These are phyloP conservation scores for Drosophila paulistorum DNA, from an alignment of 1,140 invertebrate species.

Conservation along the genomic window DNA sequence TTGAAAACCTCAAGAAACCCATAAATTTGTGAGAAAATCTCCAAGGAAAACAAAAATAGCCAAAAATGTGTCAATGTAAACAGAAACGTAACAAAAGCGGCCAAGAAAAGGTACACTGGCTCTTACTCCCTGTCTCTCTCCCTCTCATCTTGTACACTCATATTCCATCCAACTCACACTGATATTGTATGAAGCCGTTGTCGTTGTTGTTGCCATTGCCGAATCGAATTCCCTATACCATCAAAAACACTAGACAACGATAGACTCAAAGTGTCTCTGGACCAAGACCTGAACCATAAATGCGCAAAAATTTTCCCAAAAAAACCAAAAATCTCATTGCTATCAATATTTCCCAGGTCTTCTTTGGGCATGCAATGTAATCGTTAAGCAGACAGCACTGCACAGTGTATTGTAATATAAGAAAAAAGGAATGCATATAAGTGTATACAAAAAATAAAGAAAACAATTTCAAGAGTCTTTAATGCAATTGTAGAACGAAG, in stretches of 20 bases:
- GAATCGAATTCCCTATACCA: background rate
- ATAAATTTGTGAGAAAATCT: conserved; percentile 61
- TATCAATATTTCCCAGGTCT: conserved; percentile 22
- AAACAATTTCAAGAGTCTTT: too few relatives aligned
- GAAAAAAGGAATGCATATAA: background rate
- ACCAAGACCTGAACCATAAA: conserved; percentile 60
- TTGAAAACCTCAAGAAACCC: conserved; percentile 61
- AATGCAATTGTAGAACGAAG: too few relatives aligned
- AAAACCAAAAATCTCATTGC: conserved; percentile 29
- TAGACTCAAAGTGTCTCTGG: conserved; percentile 18
- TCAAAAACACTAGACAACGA: conserved; percentile 11
- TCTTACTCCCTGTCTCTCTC: background rate
- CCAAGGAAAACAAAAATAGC: conserved; percentile 54
- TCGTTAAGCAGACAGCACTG: conserved; percentile 41
- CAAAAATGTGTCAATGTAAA: conserved; percentile 71
- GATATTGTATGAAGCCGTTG: background rate
- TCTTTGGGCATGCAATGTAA: conserved; percentile 57
- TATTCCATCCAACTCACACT: too few relatives aligned
- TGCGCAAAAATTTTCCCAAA: conserved; percentile 45
- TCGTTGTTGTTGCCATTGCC: conserved; percentile 30
- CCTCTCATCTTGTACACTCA: background rate
- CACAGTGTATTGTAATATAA: background rate
- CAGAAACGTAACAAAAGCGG: conserved; percentile 34
- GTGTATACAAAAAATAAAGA: background rate
- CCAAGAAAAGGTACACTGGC: conserved; percentile 18